Conservation (phyloP, 2,797 vertebrate species). For the Catharus ustulatus region DNA sequence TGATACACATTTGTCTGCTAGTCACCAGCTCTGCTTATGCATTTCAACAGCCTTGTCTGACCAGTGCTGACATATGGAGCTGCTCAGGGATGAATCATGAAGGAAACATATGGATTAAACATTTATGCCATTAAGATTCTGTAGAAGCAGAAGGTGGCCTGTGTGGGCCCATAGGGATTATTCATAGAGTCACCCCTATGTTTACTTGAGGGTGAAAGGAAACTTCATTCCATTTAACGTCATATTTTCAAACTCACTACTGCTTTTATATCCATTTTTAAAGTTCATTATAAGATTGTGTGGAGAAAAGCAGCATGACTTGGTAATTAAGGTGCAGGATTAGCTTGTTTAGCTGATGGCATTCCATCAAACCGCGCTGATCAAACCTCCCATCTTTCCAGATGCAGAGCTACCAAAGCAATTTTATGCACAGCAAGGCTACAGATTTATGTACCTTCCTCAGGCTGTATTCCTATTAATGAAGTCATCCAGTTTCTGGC, state of each 20-base stretch:
- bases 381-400: neutral
- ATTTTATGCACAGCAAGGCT: slow-evolving; percentile 12
- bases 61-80: slow-evolving; percentile 3
- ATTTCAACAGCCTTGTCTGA: neutral
- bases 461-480: neutral
- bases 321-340: slow-evolving; percentile 15
- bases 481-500: neutral
- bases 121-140: slow-evolving; percentile 18
- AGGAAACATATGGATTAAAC: slow-evolving; percentile 47
- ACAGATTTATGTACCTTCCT: neutral
- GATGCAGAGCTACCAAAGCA: neutral
- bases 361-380: neutral
- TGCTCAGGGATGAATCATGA: slow-evolving; percentile 31
- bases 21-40: neutral
- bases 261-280: neutral
- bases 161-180: slow-evolving; percentile 17
- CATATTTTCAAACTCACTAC: neutral
- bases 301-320: neutral
- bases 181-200: slow-evolving; percentile 2
- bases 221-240: neutral
- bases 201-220: slow-evolving; percentile 2
- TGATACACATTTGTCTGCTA: neutral
- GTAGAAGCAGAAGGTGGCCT: slow-evolving; percentile 38
- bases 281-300: neutral
- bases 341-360: neutral